Conservation (phyloP, 2,797 vertebrate genomes). For the Silurus aristotelis region DNA sequence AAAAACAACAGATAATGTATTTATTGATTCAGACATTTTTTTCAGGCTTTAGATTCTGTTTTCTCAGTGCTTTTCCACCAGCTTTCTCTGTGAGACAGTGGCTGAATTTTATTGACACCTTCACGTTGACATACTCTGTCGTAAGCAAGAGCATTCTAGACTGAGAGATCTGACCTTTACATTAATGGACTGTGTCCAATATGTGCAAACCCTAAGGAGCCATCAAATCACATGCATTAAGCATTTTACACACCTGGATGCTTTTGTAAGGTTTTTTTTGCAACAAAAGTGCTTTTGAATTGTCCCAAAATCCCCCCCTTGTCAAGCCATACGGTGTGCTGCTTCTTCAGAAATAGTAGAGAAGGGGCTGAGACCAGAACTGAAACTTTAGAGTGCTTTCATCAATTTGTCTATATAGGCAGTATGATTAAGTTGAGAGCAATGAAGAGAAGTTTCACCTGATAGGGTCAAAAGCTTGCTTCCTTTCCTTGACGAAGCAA, state of each 20-base stretch:
- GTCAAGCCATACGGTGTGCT: slow-evolving; percentile 58
- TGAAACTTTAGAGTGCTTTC: slow-evolving; percentile 31
- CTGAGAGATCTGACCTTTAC: slow-evolving; percentile 57
- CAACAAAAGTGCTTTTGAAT: slow-evolving; percentile 47
- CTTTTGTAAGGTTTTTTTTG: slow-evolving; percentile 30
- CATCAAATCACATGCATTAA: slow-evolving; percentile 56
- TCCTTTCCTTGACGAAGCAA: slow-evolving; percentile 43
- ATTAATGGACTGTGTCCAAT: slow-evolving; percentile 55
- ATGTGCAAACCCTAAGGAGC: slow-evolving; percentile 51
- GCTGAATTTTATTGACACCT: slow-evolving; percentile 48
- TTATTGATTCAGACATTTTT: slow-evolving; percentile 33
- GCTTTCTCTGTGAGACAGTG: slow-evolving; percentile 30
- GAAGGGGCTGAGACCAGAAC: slow-evolving; percentile 37
- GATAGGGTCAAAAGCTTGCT: slow-evolving; percentile 25
- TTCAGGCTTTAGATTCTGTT: slow-evolving; percentile 22
- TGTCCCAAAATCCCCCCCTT: slow-evolving; percentile 26
- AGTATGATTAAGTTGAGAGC: slow-evolving; percentile 18
- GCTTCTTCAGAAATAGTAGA: slow-evolving; percentile 27
- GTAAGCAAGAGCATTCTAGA: slow-evolving; percentile 37
- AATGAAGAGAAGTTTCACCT: slow-evolving; percentile 26
- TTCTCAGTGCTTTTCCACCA: slow-evolving; percentile 15
- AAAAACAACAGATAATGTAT: slow-evolving; percentile 23
- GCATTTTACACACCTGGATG: slow-evolving; percentile 53
- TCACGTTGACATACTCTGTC: slow-evolving; percentile 45
- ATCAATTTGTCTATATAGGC: slow-evolving; percentile 29